Conservation (phyloP, 2,888 invertebrate species). For the Rhogogaster chlorosoma region DNA sequence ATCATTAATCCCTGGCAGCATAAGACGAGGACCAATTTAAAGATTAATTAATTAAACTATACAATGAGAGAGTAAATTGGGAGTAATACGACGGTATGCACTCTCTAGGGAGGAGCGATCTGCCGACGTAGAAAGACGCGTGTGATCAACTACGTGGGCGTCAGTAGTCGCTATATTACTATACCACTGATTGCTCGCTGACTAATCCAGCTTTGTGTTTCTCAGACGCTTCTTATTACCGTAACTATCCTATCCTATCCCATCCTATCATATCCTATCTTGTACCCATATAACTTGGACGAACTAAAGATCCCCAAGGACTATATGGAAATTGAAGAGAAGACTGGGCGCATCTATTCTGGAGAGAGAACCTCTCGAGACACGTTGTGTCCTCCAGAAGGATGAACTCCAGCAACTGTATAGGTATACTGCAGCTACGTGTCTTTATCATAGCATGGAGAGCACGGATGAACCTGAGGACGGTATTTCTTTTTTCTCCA, state of each 20-base stretch:
- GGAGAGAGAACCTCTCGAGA: conserved; percentile 5
- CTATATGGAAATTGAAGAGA: background rate
- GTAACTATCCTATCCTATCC: conserved; percentile 2
- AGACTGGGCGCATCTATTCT: conserved; percentile 12
- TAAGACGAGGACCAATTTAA: conserved; percentile 71
- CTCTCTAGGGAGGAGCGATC: conserved; percentile 54
- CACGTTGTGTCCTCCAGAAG: background rate
- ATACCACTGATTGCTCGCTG: conserved; percentile 33
- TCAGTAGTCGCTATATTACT: background rate
- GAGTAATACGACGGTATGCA: conserved; percentile 67
- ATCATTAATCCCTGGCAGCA: conserved; percentile 24
- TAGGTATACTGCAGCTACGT: background rate
- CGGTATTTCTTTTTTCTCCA: background rate
- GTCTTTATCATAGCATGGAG: background rate
- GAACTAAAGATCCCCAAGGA: background rate
- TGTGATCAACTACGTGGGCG: conserved; percentile 34
- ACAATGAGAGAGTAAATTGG: conserved; percentile 71
- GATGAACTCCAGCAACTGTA: background rate
- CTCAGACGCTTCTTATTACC: conserved; percentile 23
- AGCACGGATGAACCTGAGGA: background rate
- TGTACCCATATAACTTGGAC: background rate
- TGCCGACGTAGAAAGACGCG: conserved; percentile 54
- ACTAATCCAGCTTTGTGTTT: conserved; percentile 43
- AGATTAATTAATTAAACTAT: conserved; percentile 70
- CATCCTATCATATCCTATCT: background rate